Base-by-base conservation (phyloP, 2,797 vertebrate genomes). In the Pangasius larnaudii region DNA sequence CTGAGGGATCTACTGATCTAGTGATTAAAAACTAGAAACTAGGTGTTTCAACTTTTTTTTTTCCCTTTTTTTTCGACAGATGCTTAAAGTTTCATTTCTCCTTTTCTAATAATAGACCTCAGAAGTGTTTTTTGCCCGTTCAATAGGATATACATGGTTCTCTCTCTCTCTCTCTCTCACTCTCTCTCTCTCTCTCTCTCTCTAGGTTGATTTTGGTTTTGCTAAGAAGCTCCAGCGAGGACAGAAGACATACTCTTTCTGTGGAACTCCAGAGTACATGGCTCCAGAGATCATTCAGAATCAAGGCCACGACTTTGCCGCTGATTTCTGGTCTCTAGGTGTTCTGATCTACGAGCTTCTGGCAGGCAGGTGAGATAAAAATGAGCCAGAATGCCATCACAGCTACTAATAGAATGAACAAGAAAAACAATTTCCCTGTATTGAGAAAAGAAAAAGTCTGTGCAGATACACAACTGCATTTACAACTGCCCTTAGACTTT, bases 201-300 rank as follows among this genome's bases (percentile, higher is more conserved):
- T 71, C 1, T 86, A 98, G 97, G 96, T 97, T 84, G 97, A 97
- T 92, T 98, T 98, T 89, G 97, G 97, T 33, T 98, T 98, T 88
- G 96, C 97, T 24, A 96, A 96, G 91, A 95, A 96, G 78, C 87
- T 98, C 91, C 90, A 88, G 71, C 92, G 93, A 0, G 97, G 96
- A 2, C 96, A 96, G 79, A 97, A 97, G 92, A 97, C 96, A 1
- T 97, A 96, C 89, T 97, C 97, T 0, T 97, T 97, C 89, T 97
- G 97, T 0, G 96, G 97, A 0, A 97, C 97, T 24, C 96, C 97
- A 0, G 96, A 97, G 93, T 97, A 97, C 91, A 96, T 98, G 91
- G 95, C 96, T 0, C 97, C 97, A 0, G 97, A 97, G 94, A 96
- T 97, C 91, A 96, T 97, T 88, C 94, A 96, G 90, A 97, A 97